Evolutionary conservation across 2,888 invertebrate genomes (phyloP).

Genomic region (Beris chalybata): DNA sequence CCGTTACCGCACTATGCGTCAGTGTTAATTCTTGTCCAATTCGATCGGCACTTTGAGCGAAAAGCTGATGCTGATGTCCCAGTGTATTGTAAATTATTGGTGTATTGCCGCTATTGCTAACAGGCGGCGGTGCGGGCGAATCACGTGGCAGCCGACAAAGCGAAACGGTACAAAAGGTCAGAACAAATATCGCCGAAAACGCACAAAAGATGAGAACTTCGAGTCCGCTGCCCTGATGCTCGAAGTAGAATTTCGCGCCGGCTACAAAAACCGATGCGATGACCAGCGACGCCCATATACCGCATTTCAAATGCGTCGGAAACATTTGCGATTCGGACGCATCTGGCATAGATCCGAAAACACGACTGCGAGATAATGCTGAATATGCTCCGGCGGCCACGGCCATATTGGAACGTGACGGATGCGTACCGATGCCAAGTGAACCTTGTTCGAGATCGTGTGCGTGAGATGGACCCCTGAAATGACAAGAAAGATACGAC

Average conservation of each 20-base stretch:
- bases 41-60: slow-evolving; percentile 32
- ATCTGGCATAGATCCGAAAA: slow-evolving; percentile 26
- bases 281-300: slow-evolving; percentile 72
- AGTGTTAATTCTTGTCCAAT: slow-evolving; percentile 22
- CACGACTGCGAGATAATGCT: neutral
- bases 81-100: too few relatives aligned
- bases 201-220: slow-evolving; percentile 67
- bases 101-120: slow-evolving; percentile 41
- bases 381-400: neutral
- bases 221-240: slow-evolving; percentile 63
- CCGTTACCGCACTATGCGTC: slow-evolving; percentile 32
- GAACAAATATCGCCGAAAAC: slow-evolving; percentile 64
- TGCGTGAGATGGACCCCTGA: slow-evolving; percentile 43
- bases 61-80: slow-evolving; percentile 28
- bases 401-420: slow-evolving; percentile 36
- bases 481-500: slow-evolving; percentile 17
- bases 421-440: slow-evolving; percentile 41
- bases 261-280: slow-evolving; percentile 70
- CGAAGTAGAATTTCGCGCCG: slow-evolving; percentile 73
- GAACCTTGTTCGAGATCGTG: slow-evolving; percentile 43
- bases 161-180: slow-evolving; percentile 66
- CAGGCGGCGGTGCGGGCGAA: slow-evolving; percentile 52
- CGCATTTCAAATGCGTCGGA: slow-evolving; percentile 67
- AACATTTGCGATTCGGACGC: slow-evolving; percentile 53
- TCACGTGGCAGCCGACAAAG: slow-evolving; percentile 61